Percentiles rank a stretch among this genome's conserved stretches.
Conservation (phyloP, 2,888 invertebrate genomes). For the Pollenia amentaria region DNA sequence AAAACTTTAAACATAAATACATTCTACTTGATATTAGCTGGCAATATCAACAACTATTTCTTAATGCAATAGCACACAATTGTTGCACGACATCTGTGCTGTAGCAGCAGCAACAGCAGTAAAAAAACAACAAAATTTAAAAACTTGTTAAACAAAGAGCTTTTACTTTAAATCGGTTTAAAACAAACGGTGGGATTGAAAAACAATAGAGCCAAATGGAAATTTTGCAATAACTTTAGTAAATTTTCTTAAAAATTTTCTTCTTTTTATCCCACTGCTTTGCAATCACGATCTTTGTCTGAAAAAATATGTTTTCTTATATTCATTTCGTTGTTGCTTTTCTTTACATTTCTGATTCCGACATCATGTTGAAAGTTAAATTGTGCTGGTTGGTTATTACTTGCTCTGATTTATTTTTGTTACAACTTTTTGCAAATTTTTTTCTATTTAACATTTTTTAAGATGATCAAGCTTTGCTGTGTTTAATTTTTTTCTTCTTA, state of each 20-base stretch:
- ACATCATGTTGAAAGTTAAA: slow-evolving; percentile 52
- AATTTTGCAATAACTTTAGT: background rate
- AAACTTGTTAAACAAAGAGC: slow-evolving; percentile 46
- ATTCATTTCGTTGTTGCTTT: background rate
- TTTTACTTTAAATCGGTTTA: slow-evolving; percentile 49
- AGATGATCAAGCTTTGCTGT: slow-evolving; percentile 62
- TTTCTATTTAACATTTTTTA: slow-evolving; percentile 15
- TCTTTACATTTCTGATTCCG: slow-evolving; percentile 2
- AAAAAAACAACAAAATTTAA: slow-evolving; percentile 37
- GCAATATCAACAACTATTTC: slow-evolving; percentile 17
- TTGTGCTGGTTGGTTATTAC: slow-evolving; percentile 46
- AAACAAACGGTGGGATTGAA: background rate
- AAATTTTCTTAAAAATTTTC: background rate
- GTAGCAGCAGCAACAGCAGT: slow-evolving; percentile 35
- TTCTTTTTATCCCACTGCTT: slow-evolving; percentile 2
- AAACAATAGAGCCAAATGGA: background rate
- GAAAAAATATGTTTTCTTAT: slow-evolving; percentile 4
- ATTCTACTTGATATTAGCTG: slow-evolving; percentile 36
- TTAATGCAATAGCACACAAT: background rate
- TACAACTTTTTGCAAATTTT: background rate
- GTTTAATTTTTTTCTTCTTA: slow-evolving; percentile 1
- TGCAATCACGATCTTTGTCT: slow-evolving; percentile 19
- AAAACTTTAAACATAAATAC: slow-evolving; percentile 1
- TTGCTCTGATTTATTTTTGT: slow-evolving; percentile 70
- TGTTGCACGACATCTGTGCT: slow-evolving; percentile 37